phyloP scores from a whole-genome alignment of 2,797 vertebrate genomes.

The Sebastes itinus region DNA sequence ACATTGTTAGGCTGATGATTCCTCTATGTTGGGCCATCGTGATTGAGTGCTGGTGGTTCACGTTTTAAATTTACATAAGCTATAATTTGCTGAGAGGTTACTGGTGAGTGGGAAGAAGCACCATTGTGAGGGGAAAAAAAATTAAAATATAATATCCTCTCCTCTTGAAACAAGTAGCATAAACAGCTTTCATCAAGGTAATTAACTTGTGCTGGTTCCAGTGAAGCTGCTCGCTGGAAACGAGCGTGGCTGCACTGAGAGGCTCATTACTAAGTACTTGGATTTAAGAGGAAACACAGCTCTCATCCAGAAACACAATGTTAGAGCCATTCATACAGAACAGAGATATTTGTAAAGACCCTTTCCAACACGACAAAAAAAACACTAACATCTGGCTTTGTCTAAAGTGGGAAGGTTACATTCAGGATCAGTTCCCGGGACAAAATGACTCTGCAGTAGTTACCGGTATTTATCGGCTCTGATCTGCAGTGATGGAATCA shows the following conservation, averaged over 20 bases:
- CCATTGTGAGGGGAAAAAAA: not conserved
- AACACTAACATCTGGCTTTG: not conserved
- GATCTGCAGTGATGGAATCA: no score
- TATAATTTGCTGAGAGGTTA: not conserved
- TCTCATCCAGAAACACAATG: not conserved
- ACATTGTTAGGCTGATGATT: no score
- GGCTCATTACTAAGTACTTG: not conserved
- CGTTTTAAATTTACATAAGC: not conserved
- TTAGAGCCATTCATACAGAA: not conserved
- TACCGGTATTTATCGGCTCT: no score
- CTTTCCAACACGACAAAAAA: not conserved
- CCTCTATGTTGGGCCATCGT: not conserved
- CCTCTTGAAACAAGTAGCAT: slow-evolving; percentile 21
- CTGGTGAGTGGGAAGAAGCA: not conserved
- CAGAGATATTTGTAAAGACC: not conserved
- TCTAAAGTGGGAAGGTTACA: no score
- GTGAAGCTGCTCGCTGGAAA: not conserved
- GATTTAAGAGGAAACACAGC: not conserved
- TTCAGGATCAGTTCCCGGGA: no score
- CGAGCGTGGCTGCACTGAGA: not conserved
- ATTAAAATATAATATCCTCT: not conserved
- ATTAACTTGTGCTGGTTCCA: not conserved
- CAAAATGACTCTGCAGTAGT: no score
- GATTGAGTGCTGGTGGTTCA: not conserved
- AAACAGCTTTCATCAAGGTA: not conserved